Evolutionary conservation across 2,113 vertebrate genomes (phyloP).

Genomic region (Macrotis lagotis): DNA sequence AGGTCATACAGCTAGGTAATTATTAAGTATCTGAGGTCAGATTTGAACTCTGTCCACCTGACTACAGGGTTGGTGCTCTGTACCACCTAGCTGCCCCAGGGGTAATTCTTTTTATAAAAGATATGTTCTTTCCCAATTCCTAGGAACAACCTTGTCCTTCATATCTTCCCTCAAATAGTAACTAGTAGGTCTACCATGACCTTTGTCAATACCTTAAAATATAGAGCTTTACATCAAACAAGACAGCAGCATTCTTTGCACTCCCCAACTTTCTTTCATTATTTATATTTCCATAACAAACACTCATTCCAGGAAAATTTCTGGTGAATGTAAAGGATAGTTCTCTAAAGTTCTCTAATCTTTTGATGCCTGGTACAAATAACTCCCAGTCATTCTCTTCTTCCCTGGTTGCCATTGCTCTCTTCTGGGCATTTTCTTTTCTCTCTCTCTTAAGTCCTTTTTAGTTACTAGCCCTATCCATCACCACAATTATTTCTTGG

Average conservation of each 20-base stretch:
- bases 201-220: background rate
- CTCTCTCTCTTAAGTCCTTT: background rate
- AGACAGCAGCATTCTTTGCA: background rate
- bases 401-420: background rate
- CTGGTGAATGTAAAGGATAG: background rate
- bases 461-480: background rate
- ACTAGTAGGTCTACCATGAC: background rate
- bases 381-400: background rate
- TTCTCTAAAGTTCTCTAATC: background rate
- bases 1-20: too few relatives aligned
- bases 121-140: background rate
- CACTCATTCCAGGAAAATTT: background rate
- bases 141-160: background rate
- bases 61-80: too few relatives aligned
- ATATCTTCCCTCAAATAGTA: background rate
- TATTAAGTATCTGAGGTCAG: too few relatives aligned
- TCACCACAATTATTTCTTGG: background rate
- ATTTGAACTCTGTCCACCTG: too few relatives aligned
- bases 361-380: background rate
- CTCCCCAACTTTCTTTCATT: background rate
- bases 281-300: background rate
- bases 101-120: background rate
- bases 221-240: background rate
- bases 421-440: background rate
- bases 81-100: too few relatives aligned